phyloP scores from a whole-genome alignment of 1,140 invertebrate species.

The Bacillus rossius region DNA sequence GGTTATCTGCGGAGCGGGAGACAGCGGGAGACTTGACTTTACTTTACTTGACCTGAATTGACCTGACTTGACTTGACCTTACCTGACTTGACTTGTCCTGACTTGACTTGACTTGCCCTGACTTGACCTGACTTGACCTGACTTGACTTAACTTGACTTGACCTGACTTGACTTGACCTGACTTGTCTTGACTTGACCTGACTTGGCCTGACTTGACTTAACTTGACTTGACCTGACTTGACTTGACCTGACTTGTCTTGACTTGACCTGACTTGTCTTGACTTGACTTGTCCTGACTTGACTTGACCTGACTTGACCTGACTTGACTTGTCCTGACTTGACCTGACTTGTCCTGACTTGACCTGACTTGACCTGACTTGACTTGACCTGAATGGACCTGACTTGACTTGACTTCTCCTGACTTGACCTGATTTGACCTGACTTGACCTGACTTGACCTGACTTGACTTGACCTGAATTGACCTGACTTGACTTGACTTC shows the following conservation, averaged over 20 bases:
- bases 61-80: constrained; percentile 19
- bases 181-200: constrained; percentile 22
- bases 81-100: constrained; percentile 19
- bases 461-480: constrained; percentile 21
- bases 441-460: constrained; percentile 22
- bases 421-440: constrained; percentile 25
- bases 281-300: constrained; percentile 21
- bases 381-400: constrained; percentile 21
- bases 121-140: constrained; percentile 22
- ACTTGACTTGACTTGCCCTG: constrained; percentile 22
- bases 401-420: constrained; percentile 27
- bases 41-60: constrained; percentile 17
- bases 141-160: constrained; percentile 20
- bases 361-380: constrained; percentile 22
- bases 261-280: constrained; percentile 25
- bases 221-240: constrained; percentile 20
- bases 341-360: constrained; percentile 23
- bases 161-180: constrained; percentile 21
- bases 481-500: constrained; percentile 22
- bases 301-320: constrained; percentile 22
- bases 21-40: constrained; percentile 21
- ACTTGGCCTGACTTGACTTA: constrained; percentile 21
- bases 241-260: constrained; percentile 28
- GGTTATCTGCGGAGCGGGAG: no score
- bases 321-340: constrained; percentile 19